These are phyloP conservation scores for Amazona ochrocephala DNA, from an alignment of 2,797 vertebrate species.

Conservation along the genomic window DNA sequence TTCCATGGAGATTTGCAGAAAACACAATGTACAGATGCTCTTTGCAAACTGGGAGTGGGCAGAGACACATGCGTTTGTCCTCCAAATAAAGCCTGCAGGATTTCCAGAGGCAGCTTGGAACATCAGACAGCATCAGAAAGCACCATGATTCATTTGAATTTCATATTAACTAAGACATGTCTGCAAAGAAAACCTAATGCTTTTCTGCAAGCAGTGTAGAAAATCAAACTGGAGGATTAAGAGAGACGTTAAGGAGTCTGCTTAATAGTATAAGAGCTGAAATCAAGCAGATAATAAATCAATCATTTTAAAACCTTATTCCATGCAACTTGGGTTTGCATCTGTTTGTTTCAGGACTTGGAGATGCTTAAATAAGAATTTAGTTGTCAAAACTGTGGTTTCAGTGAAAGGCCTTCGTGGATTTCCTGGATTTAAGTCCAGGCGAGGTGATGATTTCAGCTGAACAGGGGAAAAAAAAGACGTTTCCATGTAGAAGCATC, in stretches of 20 bases:
- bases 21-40: background rate
- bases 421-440: background rate
- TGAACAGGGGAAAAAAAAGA: background rate
- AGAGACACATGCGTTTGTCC: background rate
- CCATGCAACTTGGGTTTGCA: background rate
- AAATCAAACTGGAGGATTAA: background rate
- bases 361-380: background rate
- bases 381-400: background rate
- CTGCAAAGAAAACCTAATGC: background rate
- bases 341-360: background rate
- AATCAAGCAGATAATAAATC: background rate
- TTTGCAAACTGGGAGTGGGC: background rate
- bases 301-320: background rate
- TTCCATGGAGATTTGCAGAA: background rate
- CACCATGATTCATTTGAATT: background rate
- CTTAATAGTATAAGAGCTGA: background rate
- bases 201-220: background rate
- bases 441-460: background rate
- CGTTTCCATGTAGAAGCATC: background rate
- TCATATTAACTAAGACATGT: background rate
- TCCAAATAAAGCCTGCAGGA: background rate
- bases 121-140: background rate
- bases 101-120: background rate
- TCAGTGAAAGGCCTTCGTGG: background rate
- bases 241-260: background rate